A percentile compares a stretch with the other conserved stretches of the same genome.
phyloP scores from a whole-genome alignment of 2,888 invertebrate species.

The Masnerella sp. region DNA sequence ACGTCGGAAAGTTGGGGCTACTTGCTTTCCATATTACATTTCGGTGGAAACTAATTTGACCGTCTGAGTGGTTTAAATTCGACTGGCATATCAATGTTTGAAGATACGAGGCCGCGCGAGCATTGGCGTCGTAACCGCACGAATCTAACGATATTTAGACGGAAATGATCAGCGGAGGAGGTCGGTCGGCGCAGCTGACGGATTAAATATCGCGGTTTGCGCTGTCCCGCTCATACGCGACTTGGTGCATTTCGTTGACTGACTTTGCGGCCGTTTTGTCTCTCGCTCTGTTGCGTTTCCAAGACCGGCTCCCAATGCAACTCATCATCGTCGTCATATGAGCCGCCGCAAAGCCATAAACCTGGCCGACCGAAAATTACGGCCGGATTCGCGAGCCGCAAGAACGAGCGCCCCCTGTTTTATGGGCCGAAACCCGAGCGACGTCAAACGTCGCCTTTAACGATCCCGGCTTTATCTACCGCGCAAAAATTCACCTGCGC shows the following conservation, averaged over 20 bases:
- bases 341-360: constrained; percentile 66
- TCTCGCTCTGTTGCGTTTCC: constrained; percentile 41
- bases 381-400: constrained; percentile 62
- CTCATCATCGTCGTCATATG: constrained; percentile 59
- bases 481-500: constrained; percentile 35
- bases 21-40: no score
- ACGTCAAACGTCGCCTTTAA: constrained; percentile 48
- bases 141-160: constrained; percentile 62
- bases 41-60: no score
- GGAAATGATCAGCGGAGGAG: constrained; percentile 38
- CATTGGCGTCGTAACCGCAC: constrained; percentile 19
- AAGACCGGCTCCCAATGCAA: constrained; percentile 45
- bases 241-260: constrained; percentile 59
- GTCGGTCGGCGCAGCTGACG: constrained; percentile 22
- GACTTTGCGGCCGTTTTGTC: constrained; percentile 58
- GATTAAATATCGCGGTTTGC: constrained; percentile 50
- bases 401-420: constrained; percentile 61
- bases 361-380: constrained; percentile 71
- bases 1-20: no score
- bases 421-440: constrained; percentile 53
- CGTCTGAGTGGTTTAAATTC: no score
- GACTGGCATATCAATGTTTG: constrained; percentile 13
- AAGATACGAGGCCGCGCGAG: not conserved
- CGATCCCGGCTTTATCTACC: constrained; percentile 44
- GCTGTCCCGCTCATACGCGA: constrained; percentile 39